These are phyloP conservation scores for Parauchenoglanis punctatus DNA, from an alignment of 2,797 vertebrate genomes.

Conservation along the genomic window DNA sequence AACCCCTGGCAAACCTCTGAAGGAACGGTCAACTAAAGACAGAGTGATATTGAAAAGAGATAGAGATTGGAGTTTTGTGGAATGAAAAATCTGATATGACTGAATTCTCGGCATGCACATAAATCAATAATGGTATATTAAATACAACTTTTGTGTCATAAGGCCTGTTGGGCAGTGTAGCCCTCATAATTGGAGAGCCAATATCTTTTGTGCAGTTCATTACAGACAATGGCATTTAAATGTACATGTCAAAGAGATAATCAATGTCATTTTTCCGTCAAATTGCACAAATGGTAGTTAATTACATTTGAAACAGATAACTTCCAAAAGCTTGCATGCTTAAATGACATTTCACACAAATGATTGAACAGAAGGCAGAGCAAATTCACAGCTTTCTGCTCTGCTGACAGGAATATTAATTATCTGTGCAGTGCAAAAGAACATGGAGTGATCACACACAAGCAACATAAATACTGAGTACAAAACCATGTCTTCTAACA, in stretches of 20 bases:
- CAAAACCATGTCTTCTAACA: conserved; percentile 5
- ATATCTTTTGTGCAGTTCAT: conserved; percentile 52
- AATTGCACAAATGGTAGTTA: conserved; percentile 48
- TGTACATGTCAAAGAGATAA: conserved; percentile 50
- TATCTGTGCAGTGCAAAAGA: conserved; percentile 23
- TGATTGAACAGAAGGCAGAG: conserved; percentile 51
- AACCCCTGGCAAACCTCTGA: background rate
- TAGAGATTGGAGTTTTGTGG: conserved; percentile 31
- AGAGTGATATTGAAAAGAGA: conserved; percentile 47
- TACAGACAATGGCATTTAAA: conserved; percentile 52
- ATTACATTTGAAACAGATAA: conserved; percentile 58
- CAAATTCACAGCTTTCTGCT: conserved; percentile 49
- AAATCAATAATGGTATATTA: conserved; percentile 60
- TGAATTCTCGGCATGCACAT: conserved; percentile 51
- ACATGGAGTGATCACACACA: conserved; percentile 16
- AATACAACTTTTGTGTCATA: conserved; percentile 43
- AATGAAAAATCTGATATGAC: conserved; percentile 51
- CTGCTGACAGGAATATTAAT: conserved; percentile 53
- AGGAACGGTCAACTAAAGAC: conserved; percentile 25
- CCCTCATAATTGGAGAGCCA: conserved; percentile 42
- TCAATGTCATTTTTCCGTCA: conserved; percentile 44
- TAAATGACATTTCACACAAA: conserved; percentile 52
- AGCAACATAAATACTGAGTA: background rate
- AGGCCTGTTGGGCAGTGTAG: conserved; percentile 34
- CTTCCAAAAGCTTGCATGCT: conserved; percentile 41